These are phyloP conservation scores for Neosalanx taihuensis DNA, from an alignment of 2,797 vertebrate genomes.

Conservation along the genomic window DNA sequence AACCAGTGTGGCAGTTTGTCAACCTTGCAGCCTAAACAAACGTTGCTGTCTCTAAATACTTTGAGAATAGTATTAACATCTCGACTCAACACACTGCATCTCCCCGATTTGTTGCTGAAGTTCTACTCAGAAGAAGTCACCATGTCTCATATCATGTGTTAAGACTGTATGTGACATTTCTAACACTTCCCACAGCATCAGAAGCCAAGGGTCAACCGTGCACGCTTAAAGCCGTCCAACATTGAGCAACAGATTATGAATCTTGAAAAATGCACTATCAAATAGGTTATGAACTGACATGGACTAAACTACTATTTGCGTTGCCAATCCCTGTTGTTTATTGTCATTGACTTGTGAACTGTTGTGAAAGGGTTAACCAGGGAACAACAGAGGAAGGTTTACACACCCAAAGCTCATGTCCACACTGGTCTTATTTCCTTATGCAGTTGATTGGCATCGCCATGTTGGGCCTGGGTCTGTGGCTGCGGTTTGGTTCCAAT, in stretches of 20 bases:
- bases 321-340: too few species aligned
- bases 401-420: background rate
- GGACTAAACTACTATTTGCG: too few species aligned
- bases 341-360: background rate
- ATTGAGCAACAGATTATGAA: background rate
- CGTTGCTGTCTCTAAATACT: too few species aligned
- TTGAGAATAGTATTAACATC: too few species aligned
- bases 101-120: too few species aligned
- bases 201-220: background rate
- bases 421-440: background rate
- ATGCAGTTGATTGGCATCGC: conserved; percentile 58
- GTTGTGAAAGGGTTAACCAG: background rate
- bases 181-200: background rate
- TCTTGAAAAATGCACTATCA: background rate
- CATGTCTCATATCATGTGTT: too few species aligned
- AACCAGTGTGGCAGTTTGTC: too few species aligned
- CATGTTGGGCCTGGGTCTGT: conserved; percentile 59
- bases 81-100: too few species aligned
- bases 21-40: too few species aligned
- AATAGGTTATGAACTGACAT: background rate
- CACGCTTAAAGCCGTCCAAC: background rate
- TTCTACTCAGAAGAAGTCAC: too few species aligned
- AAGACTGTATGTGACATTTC: too few species aligned
- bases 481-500: conserved; percentile 57
- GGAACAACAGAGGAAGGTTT: background rate